phyloP scores from a whole-genome alignment of 2,888 invertebrate species.

The Elysia crispata region DNA sequence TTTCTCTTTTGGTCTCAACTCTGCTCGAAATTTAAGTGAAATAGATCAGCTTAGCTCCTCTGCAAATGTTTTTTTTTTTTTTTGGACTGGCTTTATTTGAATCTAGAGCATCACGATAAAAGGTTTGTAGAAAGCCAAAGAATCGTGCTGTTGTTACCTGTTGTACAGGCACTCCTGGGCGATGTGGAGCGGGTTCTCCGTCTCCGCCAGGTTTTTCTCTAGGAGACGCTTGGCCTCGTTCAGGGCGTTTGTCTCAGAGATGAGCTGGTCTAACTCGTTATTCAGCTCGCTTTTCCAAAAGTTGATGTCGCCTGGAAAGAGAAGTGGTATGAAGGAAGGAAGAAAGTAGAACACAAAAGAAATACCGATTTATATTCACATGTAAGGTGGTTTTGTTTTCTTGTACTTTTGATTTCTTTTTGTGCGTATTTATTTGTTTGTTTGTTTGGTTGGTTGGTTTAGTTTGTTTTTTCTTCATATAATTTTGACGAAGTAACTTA shows the following conservation, averaged over 20 bases:
- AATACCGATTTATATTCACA: not conserved
- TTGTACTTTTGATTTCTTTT: not conserved
- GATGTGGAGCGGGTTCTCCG: slow-evolving; percentile 93
- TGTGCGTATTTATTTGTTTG: no score
- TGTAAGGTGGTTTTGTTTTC: not conserved
- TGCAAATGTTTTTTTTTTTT: no score
- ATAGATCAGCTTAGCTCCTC: no score
- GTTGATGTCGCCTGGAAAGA: slow-evolving; percentile 84
- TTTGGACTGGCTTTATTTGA: no score
- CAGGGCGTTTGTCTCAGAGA: slow-evolving; percentile 87
- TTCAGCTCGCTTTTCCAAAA: slow-evolving; percentile 92
- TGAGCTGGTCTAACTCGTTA: slow-evolving; percentile 90
- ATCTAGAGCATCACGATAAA: no score
- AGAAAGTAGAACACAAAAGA: not conserved
- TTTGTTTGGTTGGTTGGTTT: no score
- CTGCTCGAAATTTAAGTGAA: no score
- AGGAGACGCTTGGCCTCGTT: slow-evolving; percentile 85
- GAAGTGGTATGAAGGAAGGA: not conserved
- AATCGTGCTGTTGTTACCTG: slow-evolving; percentile 62
- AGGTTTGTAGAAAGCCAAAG: no score
- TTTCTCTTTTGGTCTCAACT: no score
- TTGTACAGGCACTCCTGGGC: slow-evolving; percentile 96
- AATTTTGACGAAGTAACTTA: no score
- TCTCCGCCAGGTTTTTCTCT: slow-evolving; percentile 85
- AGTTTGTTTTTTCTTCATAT: no score